phyloP scores from a whole-genome alignment of 2,888 invertebrate genomes.

The Stenodema calcarata region DNA sequence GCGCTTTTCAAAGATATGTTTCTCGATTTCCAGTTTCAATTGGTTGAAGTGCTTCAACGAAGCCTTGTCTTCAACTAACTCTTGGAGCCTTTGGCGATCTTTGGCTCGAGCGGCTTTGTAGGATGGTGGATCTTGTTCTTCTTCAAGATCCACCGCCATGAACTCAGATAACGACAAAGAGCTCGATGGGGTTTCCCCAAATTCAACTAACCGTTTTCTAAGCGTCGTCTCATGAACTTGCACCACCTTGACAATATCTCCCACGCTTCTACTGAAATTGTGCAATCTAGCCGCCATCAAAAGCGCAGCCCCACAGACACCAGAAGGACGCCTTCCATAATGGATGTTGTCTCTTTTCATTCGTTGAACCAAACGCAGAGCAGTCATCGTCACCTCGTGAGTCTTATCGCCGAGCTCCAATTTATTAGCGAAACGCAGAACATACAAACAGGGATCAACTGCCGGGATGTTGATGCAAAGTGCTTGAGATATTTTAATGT shows the following conservation, averaged over 20 bases:
- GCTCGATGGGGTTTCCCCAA: slow-evolving; percentile 95
- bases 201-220: slow-evolving; percentile 89
- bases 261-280: slow-evolving; percentile 84
- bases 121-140: slow-evolving; percentile 95
- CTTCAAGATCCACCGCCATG: slow-evolving; percentile 93
- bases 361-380: slow-evolving; percentile 88
- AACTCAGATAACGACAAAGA: slow-evolving; percentile 95
- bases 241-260: slow-evolving; percentile 91
- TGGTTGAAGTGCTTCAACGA: slow-evolving; percentile 70
- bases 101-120: slow-evolving; percentile 89
- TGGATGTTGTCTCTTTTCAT: slow-evolving; percentile 99
- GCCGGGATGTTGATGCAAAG: slow-evolving; percentile 90
- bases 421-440: slow-evolving; percentile 91
- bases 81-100: slow-evolving; percentile 77
- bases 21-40: slow-evolving; percentile 86
- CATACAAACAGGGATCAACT: slow-evolving; percentile 93
- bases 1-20: slow-evolving; percentile 73
- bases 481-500: slow-evolving; percentile 85
- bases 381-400: slow-evolving; percentile 94
- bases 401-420: slow-evolving; percentile 91
- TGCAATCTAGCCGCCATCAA: slow-evolving; percentile 93
- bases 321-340: slow-evolving; percentile 93
- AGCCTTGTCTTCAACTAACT: slow-evolving; percentile 63
- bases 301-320: slow-evolving; percentile 96
- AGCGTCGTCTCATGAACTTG: slow-evolving; percentile 94